Conservation (phyloP, 1,140 invertebrate genomes). For the Dinothrombium tinctorium region DNA sequence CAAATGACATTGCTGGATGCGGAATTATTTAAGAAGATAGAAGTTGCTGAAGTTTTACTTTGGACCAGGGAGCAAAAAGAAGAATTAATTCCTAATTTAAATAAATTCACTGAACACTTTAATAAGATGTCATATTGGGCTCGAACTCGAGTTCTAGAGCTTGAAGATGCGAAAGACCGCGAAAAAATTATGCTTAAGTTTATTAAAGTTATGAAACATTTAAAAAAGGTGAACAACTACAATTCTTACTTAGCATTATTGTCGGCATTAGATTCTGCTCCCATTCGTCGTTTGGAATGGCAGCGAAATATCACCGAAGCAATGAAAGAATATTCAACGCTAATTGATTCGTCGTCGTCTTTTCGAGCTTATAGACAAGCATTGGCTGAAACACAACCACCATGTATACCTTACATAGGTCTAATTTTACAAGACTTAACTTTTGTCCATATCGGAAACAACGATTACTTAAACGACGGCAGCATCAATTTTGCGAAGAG, state of each 20-base stretch:
- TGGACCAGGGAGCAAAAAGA: slow-evolving; percentile 95
- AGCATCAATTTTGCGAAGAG: slow-evolving; percentile 82
- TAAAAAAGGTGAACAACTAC: slow-evolving; percentile 92
- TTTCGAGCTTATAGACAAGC: slow-evolving; percentile 84
- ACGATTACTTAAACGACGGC: slow-evolving; percentile 57
- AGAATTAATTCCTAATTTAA: slow-evolving; percentile 83
- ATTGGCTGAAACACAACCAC: slow-evolving; percentile 73
- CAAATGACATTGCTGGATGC: slow-evolving; percentile 95
- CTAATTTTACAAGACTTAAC: slow-evolving; percentile 94
- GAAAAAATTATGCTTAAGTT: slow-evolving; percentile 90
- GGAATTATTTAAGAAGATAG: slow-evolving; percentile 83
- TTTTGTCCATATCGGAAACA: slow-evolving; percentile 93
- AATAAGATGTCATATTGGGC: slow-evolving; percentile 99
- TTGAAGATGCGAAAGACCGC: slow-evolving; percentile 67
- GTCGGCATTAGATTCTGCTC: slow-evolving; percentile 86
- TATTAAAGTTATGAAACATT: slow-evolving; percentile 93
- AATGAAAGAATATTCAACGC: slow-evolving; percentile 61
- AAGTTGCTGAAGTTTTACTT: slow-evolving; percentile 77
- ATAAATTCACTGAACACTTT: slow-evolving; percentile 92
- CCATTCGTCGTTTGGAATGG: slow-evolving; percentile 81
- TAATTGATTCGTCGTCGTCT: slow-evolving; percentile 87
- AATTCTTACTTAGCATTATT: slow-evolving; percentile 91
- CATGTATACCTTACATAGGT: slow-evolving; percentile 95
- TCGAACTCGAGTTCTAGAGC: slow-evolving; percentile 45
- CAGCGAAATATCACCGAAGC: slow-evolving; percentile 60